A percentile compares a stretch with the other conserved stretches of the same genome.
These are phyloP conservation scores for Reticulitermes speratus DNA, from an alignment of 1,140 invertebrate species.

Conservation along the genomic window DNA sequence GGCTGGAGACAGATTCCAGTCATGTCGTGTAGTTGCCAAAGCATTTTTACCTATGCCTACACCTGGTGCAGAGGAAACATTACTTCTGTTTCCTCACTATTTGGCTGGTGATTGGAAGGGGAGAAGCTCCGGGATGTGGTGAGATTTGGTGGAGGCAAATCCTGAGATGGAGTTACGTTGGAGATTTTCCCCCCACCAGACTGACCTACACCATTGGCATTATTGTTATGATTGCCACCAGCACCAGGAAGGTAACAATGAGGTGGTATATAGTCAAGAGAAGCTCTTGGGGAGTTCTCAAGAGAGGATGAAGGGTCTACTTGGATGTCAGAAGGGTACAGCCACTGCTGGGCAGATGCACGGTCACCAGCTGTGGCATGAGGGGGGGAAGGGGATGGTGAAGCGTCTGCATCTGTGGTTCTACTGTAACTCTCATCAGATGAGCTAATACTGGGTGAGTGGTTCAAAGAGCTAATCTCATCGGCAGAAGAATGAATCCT, in stretches of 20 bases:
- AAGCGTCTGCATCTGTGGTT: conserved; percentile 65
- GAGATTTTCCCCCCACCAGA: conserved; percentile 2
- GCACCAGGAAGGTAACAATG: conserved; percentile 43
- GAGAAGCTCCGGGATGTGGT: conserved; percentile 23
- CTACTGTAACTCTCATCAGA: conserved; percentile 78
- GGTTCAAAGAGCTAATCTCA: conserved; percentile 74
- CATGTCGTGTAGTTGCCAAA: neutral
- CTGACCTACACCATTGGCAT: neutral
- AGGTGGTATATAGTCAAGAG: conserved; percentile 50
- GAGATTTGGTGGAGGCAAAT: neutral
- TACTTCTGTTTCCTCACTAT: neutral
- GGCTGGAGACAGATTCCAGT: conserved; percentile 25
- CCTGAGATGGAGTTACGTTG: neutral
- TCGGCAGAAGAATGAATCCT: conserved; percentile 75
- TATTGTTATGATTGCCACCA: neutral
- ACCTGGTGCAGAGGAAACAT: conserved; percentile 3
- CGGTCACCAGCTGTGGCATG: conserved; percentile 47
- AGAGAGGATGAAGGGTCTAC: conserved; percentile 51
- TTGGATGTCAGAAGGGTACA: conserved; percentile 62
- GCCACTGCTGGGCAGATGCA: conserved; percentile 54
- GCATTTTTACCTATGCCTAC: neutral
- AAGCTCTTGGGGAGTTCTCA: conserved; percentile 49
- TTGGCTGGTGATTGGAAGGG: conserved; percentile 20
- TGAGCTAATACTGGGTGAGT: conserved; percentile 74
- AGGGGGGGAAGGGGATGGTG: conserved; percentile 59